These are phyloP conservation scores for Acipenser transmontanus DNA, from an alignment of 2,797 vertebrate genomes.

Conservation along the genomic window DNA sequence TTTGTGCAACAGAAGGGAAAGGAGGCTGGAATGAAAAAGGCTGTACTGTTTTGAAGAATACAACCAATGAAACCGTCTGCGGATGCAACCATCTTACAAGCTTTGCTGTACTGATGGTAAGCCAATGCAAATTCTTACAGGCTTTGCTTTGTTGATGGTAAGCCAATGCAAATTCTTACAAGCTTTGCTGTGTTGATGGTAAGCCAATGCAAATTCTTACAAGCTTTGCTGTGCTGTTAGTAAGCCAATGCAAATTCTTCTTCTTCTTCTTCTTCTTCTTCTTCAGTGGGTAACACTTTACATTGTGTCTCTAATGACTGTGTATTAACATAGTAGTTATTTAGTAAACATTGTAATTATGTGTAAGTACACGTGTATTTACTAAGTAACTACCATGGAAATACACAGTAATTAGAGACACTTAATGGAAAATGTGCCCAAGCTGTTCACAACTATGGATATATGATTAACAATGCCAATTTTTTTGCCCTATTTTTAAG, in stretches of 20 bases:
- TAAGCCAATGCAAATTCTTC: slow-evolving; percentile 37
- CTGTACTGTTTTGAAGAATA: slow-evolving; percentile 64
- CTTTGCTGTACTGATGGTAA: slow-evolving; percentile 86
- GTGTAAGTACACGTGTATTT: too few relatives aligned
- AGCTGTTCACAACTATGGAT: not conserved
- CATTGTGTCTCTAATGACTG: too few relatives aligned
- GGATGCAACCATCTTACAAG: slow-evolving; percentile 89
- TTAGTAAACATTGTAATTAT: too few relatives aligned
- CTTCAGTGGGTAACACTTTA: too few relatives aligned
- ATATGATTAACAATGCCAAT: not conserved
- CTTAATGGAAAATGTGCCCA: too few relatives aligned
- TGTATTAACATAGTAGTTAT: too few relatives aligned
- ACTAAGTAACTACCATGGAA: too few relatives aligned
- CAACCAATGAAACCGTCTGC: slow-evolving; percentile 67
- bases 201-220: slow-evolving; percentile 55
- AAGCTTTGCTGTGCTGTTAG: slow-evolving; percentile 85
- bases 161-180: slow-evolving; percentile 52
- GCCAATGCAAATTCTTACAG: not conserved
- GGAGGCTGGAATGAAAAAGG: slow-evolving; percentile 79
- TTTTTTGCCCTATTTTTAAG: too few relatives aligned
- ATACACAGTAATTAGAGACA: too few relatives aligned
- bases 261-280: too few relatives aligned
- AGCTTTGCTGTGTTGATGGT: slow-evolving; percentile 89
- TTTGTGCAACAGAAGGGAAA: slow-evolving; percentile 47
- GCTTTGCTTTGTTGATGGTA: too few relatives aligned